These are phyloP conservation scores for Meteorus colon DNA, from an alignment of 2,888 invertebrate genomes.

Conservation along the genomic window DNA sequence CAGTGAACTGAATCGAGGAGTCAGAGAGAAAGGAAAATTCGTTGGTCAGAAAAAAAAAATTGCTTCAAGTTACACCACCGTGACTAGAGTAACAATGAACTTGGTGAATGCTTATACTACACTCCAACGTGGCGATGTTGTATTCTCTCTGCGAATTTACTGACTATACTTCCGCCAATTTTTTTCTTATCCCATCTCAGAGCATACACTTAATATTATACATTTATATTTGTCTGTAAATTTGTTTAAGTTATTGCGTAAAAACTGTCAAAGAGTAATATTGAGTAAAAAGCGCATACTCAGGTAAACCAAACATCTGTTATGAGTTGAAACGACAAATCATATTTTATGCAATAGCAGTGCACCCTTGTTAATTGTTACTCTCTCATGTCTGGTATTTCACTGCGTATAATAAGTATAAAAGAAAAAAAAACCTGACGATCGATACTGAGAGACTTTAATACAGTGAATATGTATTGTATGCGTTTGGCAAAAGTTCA, in stretches of 20 bases:
- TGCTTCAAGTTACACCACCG: conserved; percentile 48
- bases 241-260: neutral
- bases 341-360: neutral
- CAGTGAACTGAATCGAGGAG: neutral
- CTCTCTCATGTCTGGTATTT: neutral
- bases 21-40: conserved; percentile 13
- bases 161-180: conserved; percentile 51
- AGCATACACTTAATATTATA: no score
- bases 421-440: neutral
- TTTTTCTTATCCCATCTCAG: neutral
- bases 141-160: conserved; percentile 49
- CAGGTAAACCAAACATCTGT: neutral
- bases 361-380: neutral
- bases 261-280: neutral
- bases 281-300: neutral
- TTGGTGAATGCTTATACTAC: conserved; percentile 53
- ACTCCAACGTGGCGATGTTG: conserved; percentile 28
- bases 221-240: neutral
- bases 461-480: neutral
- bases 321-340: neutral
- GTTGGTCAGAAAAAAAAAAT: conserved; percentile 9
- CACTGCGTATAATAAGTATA: neutral
- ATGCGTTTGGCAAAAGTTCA: neutral
- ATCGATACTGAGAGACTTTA: neutral
- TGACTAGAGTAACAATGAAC: conserved; percentile 61